phyloP scores from a whole-genome alignment of 1,140 invertebrate species.

The Chrysoperla carnea region DNA sequence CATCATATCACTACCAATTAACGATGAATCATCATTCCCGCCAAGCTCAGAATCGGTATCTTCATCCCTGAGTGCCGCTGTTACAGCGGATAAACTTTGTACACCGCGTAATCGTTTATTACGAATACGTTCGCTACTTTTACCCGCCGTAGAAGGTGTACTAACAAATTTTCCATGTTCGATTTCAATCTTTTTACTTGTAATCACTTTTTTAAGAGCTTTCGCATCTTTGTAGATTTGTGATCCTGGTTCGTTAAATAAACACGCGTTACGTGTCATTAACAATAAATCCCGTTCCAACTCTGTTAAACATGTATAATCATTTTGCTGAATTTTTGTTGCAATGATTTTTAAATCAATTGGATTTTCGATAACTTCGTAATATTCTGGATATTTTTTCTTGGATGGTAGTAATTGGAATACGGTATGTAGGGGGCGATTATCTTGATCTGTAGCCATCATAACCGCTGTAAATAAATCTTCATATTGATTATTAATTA shows the following conservation, averaged over 20 bases:
- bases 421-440: constrained; percentile 57
- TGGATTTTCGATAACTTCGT: constrained; percentile 85
- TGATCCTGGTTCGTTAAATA: constrained; percentile 92
- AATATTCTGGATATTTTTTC: constrained; percentile 91
- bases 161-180: constrained; percentile 23
- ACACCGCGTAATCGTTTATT: constrained; percentile 21
- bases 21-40: constrained; percentile 13
- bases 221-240: constrained; percentile 94
- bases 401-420: constrained; percentile 86
- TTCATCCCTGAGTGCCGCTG: constrained; percentile 25
- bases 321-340: constrained; percentile 70
- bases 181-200: constrained; percentile 39
- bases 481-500: constrained; percentile 44
- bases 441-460: constrained; percentile 56
- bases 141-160: constrained; percentile 20
- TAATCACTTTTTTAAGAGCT: constrained; percentile 59
- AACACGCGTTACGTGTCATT: constrained; percentile 90
- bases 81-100: constrained; percentile 28
- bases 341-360: constrained; percentile 92
- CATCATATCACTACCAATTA: background rate
- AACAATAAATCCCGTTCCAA: constrained; percentile 81
- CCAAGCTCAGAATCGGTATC: constrained; percentile 20
- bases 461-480: constrained; percentile 71
- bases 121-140: constrained; percentile 28
- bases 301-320: constrained; percentile 56